A percentile compares a stretch with the other conserved stretches of the same genome.
Conservation (phyloP, 2,797 vertebrate species). For the Macroramphosus scolopax region DNA sequence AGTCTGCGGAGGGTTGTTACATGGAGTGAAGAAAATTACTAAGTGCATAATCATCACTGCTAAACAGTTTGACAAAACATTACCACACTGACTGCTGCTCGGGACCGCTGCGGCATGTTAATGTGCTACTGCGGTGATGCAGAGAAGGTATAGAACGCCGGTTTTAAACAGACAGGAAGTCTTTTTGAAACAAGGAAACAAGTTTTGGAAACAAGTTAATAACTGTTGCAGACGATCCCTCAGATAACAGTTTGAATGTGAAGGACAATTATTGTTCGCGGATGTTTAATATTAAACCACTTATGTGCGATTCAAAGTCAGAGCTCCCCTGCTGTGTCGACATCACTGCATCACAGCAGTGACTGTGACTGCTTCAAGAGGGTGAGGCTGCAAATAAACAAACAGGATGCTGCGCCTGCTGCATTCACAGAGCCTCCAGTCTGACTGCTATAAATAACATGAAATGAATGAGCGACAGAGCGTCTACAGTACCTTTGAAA, state of each 20-base stretch:
- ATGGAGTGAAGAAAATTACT: slow-evolving; percentile 44
- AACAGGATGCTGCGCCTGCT: slow-evolving; percentile 10
- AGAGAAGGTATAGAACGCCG: no score
- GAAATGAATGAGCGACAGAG: background rate
- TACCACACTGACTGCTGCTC: slow-evolving; percentile 14
- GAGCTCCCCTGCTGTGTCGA: slow-evolving; percentile 26
- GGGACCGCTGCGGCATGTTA: slow-evolving; percentile 22
- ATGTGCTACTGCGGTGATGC: slow-evolving; percentile 7
- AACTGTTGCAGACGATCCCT: no score
- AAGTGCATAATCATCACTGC: slow-evolving; percentile 43
- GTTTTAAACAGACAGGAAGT: no score
- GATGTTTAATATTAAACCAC: slow-evolving; percentile 16
- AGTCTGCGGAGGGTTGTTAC: slow-evolving; percentile 48
- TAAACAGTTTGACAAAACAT: slow-evolving; percentile 42
- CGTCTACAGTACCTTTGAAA: no score
- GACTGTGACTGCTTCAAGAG: slow-evolving; percentile 15
- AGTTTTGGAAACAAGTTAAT: no score
- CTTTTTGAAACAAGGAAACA: no score
- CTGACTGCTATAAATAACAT: slow-evolving; percentile 18
- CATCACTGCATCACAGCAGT: slow-evolving; percentile 25
- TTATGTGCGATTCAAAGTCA: slow-evolving; percentile 32
- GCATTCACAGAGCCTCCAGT: slow-evolving; percentile 7
- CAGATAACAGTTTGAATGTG: no score
- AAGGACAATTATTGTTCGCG: no score
- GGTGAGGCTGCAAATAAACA: slow-evolving; percentile 34